Evolutionary conservation across 2,113 vertebrate species (phyloP).

Genomic region (Daboia siamensis): DNA sequence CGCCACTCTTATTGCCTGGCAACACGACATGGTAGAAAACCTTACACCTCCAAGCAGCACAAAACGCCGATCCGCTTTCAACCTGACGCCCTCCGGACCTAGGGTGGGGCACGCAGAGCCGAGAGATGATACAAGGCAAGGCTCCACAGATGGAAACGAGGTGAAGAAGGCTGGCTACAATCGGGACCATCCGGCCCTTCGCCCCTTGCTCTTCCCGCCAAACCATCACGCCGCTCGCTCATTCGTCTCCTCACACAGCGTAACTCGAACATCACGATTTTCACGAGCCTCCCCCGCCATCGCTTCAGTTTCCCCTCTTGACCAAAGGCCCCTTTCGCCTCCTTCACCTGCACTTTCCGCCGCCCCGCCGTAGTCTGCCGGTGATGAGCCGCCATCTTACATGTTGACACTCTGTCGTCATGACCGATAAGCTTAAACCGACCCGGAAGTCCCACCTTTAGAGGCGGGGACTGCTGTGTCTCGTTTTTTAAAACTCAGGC

Average conservation of each 20-base stretch:
- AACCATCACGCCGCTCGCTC: not conserved
- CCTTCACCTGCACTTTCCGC: conserved; percentile 85
- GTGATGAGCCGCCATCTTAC: conserved; percentile 99
- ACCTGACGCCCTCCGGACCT: not conserved
- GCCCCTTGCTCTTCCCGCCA: not conserved
- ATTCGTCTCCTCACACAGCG: too few species aligned
- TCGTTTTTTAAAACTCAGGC: not conserved
- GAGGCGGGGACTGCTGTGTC: fast-evolving
- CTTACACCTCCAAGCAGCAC: not conserved
- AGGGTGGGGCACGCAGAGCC: too few species aligned
- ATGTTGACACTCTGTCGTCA: conserved; percentile 93
- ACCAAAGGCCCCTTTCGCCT: not conserved
- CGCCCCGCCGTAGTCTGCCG: conserved; percentile 97
- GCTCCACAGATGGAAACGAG: not conserved
- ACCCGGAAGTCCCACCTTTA: conserved; percentile 51
- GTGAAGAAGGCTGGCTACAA: not conserved
- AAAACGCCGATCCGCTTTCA: not conserved
- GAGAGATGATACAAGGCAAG: too few species aligned
- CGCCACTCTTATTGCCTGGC: not conserved
- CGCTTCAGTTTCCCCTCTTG: too few species aligned
- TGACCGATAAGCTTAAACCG: conserved; percentile 66
- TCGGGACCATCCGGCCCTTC: not conserved
- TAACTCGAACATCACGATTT: fast-evolving
- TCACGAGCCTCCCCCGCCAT: fast-evolving
- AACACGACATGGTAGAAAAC: not conserved